Conservation (phyloP, 2,113 vertebrate genomes). For the human (Homo sapiens) region GRCh38 chr7:156552501-156553000, state of each 20-base stretch:
- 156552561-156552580: background rate
- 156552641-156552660: no score
- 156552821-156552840: background rate
- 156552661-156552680: no score
- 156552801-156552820: background rate
- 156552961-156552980: background rate
- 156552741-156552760: background rate
- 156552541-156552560: background rate
- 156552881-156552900: background rate
- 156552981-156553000: background rate
- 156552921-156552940: background rate
- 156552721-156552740: background rate
- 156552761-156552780: background rate
- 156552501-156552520: background rate
- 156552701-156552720: background rate
- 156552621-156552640: background rate
- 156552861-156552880: background rate
- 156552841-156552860: background rate
- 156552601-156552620: background rate
- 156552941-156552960: background rate
- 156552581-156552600: background rate
- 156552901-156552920: background rate
- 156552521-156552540: background rate
- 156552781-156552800: background rate
- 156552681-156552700: background rate